Base-by-base conservation (phyloP, 2,888 invertebrate species). In the Nomada flava region DNA sequence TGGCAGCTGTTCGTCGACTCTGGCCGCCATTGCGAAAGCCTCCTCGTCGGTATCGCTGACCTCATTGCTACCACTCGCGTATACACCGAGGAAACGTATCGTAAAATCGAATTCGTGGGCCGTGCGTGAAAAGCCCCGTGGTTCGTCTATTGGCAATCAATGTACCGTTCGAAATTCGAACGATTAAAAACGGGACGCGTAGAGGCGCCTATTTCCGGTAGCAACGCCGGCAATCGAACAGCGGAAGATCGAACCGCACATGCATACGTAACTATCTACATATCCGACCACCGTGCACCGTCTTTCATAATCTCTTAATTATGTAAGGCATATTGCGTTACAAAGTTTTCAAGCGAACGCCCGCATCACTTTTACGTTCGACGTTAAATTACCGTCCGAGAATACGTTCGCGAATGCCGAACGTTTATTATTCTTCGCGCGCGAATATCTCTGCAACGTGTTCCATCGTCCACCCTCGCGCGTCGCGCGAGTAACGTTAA, bases 21-120 rank as follows among this genome's bases (percentile, higher is more conserved):
- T 77, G 67, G 81, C 82, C 83, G 89, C 88, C 90, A 89, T 90
- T 89, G 84, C 89, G 87, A 89, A 88, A 89, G 88, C 86, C 77
- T 81, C 65, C 85, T 63, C 65, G 18, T 65, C 89, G 87, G 90
- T 92, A 92, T 90, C 91, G 74, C 78, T 83, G 85, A 85, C 83
- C 85, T 78, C 85, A 78, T 83, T 85, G 80, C 26, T 74, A 50
- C 59, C 77, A 71, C 59, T 57, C 65, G 57, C 52, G 26, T 26
- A 44, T 55, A 74, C 74, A 29, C 18, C 23, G 53, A 63, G 55
- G 71, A 72, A 72, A 64, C 63, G 26, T 52, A 44, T 36, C 64
- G 44, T 59, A 53, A 47, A 65, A 79, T 57, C 59, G 18, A 55
- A 69, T 72, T 60, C 57, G 60, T 44, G n/a, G 13, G 13, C 15